phyloP scores from a whole-genome alignment of 2,113 vertebrate species.

The Misgurnus mizolepis region DNA sequence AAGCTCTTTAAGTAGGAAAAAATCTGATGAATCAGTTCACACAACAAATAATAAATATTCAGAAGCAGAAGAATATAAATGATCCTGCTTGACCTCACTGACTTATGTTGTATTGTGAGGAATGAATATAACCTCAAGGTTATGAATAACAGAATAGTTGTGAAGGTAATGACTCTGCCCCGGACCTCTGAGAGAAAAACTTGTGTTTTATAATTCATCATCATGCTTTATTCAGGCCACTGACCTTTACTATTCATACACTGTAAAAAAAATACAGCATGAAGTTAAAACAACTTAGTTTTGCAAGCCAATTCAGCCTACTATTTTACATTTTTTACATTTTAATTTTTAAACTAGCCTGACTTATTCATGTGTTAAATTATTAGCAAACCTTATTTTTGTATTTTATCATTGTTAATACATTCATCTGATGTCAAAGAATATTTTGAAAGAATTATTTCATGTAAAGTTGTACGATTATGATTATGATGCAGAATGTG shows the following conservation, averaged over 20 bases:
- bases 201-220: slow-evolving; percentile 13
- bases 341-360: no score
- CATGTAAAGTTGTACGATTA: neutral
- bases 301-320: no score
- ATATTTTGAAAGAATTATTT: neutral
- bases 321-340: no score
- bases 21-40: neutral
- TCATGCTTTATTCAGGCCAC: neutral
- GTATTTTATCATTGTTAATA: neutral
- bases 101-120: neutral
- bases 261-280: neutral
- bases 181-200: neutral
- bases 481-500: neutral
- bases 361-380: neutral
- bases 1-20: no score
- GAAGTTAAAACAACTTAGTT: no score
- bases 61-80: slow-evolving; percentile 1
- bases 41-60: neutral
- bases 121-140: neutral
- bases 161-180: neutral
- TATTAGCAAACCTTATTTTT: no score
- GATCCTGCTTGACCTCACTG: neutral
- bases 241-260: neutral
- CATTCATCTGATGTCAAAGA: neutral
- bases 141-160: neutral